These are phyloP conservation scores for Nasua narica DNA, from an alignment of 2,797 vertebrate species.

Conservation along the genomic window DNA sequence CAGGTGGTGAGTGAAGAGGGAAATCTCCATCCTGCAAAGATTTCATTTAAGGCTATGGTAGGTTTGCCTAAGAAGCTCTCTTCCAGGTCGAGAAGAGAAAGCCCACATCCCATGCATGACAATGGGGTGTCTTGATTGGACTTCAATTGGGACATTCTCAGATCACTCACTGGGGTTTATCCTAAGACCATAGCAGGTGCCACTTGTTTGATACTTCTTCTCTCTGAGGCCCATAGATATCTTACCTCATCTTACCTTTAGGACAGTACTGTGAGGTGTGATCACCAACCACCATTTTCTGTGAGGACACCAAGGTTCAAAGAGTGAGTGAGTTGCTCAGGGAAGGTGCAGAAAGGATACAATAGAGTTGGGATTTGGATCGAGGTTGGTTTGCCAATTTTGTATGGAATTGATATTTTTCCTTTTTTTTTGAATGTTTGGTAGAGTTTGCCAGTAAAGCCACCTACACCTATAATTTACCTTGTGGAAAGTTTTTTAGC, in stretches of 20 bases:
- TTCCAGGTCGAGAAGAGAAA: background rate
- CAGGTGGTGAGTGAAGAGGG: background rate
- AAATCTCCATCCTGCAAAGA: background rate
- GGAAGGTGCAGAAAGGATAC: background rate
- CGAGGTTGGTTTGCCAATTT: background rate
- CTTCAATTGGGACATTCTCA: background rate
- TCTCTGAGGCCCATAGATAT: background rate
- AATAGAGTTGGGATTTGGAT: background rate
- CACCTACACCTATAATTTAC: background rate
- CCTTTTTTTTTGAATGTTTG: background rate
- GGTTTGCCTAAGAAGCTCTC: background rate
- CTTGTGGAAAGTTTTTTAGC: background rate
- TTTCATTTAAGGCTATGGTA: background rate
- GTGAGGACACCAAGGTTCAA: background rate
- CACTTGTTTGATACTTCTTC: background rate
- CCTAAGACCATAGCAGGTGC: background rate
- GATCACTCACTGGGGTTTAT: background rate
- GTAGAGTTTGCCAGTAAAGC: background rate
- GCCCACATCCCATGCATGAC: background rate
- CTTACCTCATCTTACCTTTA: background rate
- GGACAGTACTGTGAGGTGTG: background rate
- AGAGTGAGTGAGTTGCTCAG: background rate
- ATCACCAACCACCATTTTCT: background rate
- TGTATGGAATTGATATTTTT: background rate
- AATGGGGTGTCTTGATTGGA: background rate